Percentiles rank a stretch among this genome's conserved stretches.
Evolutionary conservation across 2,113 vertebrate species (phyloP).

Genomic region (Notothenia rossii): DNA sequence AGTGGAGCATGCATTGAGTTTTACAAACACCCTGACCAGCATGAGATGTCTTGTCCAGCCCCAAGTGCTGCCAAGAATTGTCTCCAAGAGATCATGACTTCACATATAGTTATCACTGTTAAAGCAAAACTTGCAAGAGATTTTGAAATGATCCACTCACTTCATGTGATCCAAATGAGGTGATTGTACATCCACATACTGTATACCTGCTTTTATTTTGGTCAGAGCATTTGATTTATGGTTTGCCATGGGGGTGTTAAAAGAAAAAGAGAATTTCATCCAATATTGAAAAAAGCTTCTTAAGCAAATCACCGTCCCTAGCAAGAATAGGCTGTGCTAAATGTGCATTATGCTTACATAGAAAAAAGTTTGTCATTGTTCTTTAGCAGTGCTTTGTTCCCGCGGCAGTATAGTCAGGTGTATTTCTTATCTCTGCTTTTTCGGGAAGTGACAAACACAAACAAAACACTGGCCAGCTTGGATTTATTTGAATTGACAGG

Average conservation of each 20-base stretch:
- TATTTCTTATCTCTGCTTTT: neutral
- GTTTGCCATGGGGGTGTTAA: too few relatives aligned
- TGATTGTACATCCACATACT: too few relatives aligned
- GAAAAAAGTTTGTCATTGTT: neutral
- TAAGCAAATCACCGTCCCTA: too few relatives aligned
- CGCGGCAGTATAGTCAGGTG: neutral
- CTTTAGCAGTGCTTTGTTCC: neutral
- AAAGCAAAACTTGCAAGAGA: neutral
- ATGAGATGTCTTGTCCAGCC: too few relatives aligned
- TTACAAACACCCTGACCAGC: too few relatives aligned
- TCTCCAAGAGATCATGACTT: neutral
- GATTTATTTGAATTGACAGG: slow-evolving; percentile 27
- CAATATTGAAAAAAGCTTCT: too few relatives aligned
- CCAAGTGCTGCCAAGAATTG: neutral
- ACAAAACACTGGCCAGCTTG: neutral
- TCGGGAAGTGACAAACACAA: neutral
- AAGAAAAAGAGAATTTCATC: too few relatives aligned
- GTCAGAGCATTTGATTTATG: too few relatives aligned
- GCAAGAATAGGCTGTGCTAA: neutral
- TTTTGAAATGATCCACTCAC: too few relatives aligned
- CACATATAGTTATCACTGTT: too few relatives aligned
- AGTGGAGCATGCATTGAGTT: neutral
- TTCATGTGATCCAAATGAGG: too few relatives aligned
- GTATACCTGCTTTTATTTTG: too few relatives aligned
- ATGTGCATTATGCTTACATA: neutral